Base-by-base conservation (phyloP, 2,888 invertebrate species). In the Sinodicranocentrus sp. region DNA sequence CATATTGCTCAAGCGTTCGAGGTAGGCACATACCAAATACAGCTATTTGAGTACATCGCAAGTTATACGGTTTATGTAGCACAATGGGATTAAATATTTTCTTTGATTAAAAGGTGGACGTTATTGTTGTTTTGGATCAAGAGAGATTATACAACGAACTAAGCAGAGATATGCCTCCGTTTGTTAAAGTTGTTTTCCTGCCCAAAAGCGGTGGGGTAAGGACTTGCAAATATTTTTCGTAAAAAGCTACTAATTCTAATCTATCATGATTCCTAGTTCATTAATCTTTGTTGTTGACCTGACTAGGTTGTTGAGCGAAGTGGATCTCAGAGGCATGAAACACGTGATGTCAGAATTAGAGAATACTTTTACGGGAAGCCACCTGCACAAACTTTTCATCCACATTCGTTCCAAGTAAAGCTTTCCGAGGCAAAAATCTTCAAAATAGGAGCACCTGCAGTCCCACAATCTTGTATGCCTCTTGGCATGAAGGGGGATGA, bases 131-230 rank as follows among this genome's bases (percentile, higher is more conserved):
- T 0, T 90, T 99, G 85, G 99, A 99, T 91, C 98, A 99, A 90
- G 99, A 99, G 91, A 93, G 98, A 87, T 92, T 99, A 0, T 98
- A 97, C 91, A 98, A 96, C 90, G 98, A 99, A 91, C 92, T 99
- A 63, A 94, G 96, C 75, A 92, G 97, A 63, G 99, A 99, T 90
- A 95, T 99, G 93, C 98, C 98, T 0, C 93, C 94, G 85, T 97
- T 96, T 91, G 97, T 98, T 8, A 96, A 97, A 92, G 96, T 99
- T 0, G 94, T 98, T 0, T 94, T 97, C 88, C 91, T 97, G 85
- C 98, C 98, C 0, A 99, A 99, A 91, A 98, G 98, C 90, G 98
- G 98, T 26, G 99, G 99, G 54, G 98, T 96, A 90, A 92, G 93
- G 21, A 17, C n/a, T 15, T 39, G 13, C 52, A 13, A n/a, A 52